Evolutionary conservation across 2,888 invertebrate species (phyloP), one percentile per base, ranked within the genome.

Genomic region (Isoperla grammatica): DNA sequence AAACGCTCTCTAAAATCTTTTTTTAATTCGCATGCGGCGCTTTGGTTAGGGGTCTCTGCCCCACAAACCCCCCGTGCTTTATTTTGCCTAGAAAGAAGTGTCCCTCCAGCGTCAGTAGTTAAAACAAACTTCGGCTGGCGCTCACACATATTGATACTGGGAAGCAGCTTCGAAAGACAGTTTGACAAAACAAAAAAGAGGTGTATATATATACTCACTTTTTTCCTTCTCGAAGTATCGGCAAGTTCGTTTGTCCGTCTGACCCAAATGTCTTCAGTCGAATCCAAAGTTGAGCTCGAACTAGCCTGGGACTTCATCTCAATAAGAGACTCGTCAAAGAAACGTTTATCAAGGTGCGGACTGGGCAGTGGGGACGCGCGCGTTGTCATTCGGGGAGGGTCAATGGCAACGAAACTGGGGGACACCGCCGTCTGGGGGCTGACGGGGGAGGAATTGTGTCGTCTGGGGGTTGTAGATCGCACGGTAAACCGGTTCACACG

Each of bases 311-410:
- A 86, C 71, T 88, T 87, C 75, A 90, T 88, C 75, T 88, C 89
- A 68, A 90, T 85, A 66, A 90, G 77, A 64, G 88, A 88, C 67
- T 86, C 85, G 75, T 90, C 90, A 71, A 90, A 90, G 78, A 88
- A 91, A 65, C 85, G 79, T 70, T 86, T 86, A 74, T 90, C 89
- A 64, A 85, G 79, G 74, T 90, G 90, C 2, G 85, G 86, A 8
- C 81, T 79, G 22, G 76, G 76, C 62, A 79, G 68, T 2, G 79
- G 78, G 43, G 79, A 77, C 49, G 73, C 72, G 57, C 72, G 62
- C 57, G 60, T 62, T 22, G 63, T 56, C 13, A 64, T 62, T 53
- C 62, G 61, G 37, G 64, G 64, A 11, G 64, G 59, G 46, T 63
- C 72, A 15, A 71, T 72, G 5, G 71, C 70, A 5, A 72, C 70